These are phyloP conservation scores for Pseudomyrmex flavicornis DNA, from an alignment of 1,140 invertebrate genomes.

Conservation along the genomic window DNA sequence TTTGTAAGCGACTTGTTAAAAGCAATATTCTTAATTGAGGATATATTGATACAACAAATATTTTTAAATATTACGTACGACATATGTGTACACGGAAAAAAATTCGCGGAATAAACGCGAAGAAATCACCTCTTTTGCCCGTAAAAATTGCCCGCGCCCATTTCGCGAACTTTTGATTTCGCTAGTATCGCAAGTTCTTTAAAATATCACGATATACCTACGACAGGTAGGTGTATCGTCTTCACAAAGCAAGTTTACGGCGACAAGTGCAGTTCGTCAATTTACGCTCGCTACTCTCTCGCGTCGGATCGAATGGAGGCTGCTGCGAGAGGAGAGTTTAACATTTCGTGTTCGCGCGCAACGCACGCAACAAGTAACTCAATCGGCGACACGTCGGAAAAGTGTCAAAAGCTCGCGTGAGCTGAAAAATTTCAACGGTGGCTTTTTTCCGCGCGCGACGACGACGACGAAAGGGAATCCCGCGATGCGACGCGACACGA, in stretches of 20 bases:
- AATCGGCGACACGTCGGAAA: constrained; percentile 53
- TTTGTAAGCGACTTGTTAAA: too few species aligned
- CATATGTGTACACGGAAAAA: too few species aligned
- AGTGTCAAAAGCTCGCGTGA: constrained; percentile 60
- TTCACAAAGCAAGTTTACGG: not conserved
- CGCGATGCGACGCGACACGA: constrained; percentile 2
- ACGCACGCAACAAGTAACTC: constrained; percentile 56
- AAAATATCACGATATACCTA: too few species aligned
- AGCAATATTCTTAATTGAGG: too few species aligned
- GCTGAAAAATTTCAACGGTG: constrained; percentile 47
- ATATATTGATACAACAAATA: too few species aligned
- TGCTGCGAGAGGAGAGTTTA: not conserved
- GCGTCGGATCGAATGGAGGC: constrained; percentile 1
- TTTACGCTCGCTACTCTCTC: not conserved
- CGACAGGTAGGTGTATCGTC: not conserved
- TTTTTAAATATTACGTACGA: too few species aligned
- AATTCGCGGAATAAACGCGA: too few species aligned
- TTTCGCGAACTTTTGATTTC: too few species aligned
- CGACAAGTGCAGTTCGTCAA: not conserved
- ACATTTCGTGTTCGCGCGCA: constrained; percentile 28
- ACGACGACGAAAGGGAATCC: constrained; percentile 6
- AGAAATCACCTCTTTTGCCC: too few species aligned
- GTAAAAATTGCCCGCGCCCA: too few species aligned
- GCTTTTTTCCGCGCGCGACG: constrained; percentile 10
- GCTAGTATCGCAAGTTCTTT: too few species aligned